These are phyloP conservation scores for Notothenia rossii DNA, from an alignment of 2,113 vertebrate species.

Conservation along the genomic window DNA sequence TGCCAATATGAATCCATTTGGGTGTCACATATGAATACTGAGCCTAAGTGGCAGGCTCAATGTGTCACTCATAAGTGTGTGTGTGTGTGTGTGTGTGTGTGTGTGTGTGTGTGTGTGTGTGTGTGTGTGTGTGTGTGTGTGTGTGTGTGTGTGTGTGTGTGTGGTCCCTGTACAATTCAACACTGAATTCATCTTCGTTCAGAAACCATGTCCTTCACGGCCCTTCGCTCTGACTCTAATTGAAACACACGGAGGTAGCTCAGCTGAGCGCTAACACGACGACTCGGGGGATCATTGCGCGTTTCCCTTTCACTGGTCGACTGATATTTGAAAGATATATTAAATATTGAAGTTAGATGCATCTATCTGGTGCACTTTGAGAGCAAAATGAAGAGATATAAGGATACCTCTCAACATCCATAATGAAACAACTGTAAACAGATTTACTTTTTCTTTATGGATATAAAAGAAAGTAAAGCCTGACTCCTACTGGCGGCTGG, in stretches of 20 bases:
- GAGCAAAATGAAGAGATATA: too few relatives aligned
- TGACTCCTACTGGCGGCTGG: too few relatives aligned
- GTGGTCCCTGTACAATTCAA: constrained; percentile 1
- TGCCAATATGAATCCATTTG: not conserved
- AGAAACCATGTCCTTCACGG: constrained; percentile 28
- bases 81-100: not conserved
- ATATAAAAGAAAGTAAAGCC: too few relatives aligned
- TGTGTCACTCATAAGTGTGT: constrained; percentile 27
- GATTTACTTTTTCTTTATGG: too few relatives aligned
- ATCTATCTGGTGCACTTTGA: too few relatives aligned
- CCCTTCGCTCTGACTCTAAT: constrained; percentile 30
- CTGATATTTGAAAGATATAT: constrained; percentile 36
- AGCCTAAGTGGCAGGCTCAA: constrained; percentile 13
- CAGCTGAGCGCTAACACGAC: not conserved
- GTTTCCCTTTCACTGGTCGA: not conserved
- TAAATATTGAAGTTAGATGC: too few relatives aligned
- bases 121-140: constrained; percentile 1
- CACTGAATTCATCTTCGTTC: constrained; percentile 2
- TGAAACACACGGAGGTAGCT: constrained; percentile 17
- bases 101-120: not conserved
- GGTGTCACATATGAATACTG: constrained; percentile 32
- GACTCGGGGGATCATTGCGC: not conserved
- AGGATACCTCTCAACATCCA: too few relatives aligned
- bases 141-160: not conserved
- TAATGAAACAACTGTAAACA: too few relatives aligned